These are phyloP conservation scores for Yoshiicerus persimilis DNA, from an alignment of 1,140 invertebrate species.

Conservation along the genomic window DNA sequence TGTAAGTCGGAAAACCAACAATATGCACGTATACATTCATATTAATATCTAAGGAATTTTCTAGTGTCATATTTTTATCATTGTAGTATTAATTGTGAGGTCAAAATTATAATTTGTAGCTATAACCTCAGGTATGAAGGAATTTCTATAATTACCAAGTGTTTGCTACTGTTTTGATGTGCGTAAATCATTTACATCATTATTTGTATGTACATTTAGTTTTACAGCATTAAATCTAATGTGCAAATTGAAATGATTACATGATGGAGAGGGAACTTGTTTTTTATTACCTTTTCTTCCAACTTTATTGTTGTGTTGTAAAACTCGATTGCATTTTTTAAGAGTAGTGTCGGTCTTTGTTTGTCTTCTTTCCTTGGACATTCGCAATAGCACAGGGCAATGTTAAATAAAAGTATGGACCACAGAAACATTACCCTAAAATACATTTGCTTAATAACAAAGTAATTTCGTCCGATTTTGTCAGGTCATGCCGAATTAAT, in stretches of 20 bases:
- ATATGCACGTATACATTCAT: too few relatives aligned
- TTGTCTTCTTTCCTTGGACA: background rate
- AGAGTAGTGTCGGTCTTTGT: background rate
- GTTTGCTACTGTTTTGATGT: too few relatives aligned
- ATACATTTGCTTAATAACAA: background rate
- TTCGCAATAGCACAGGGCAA: background rate
- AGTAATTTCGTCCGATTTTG: background rate
- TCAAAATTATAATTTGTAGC: too few relatives aligned
- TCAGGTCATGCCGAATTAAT: too few relatives aligned
- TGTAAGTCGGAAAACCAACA: too few relatives aligned
- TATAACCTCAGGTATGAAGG: too few relatives aligned
- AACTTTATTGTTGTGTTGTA: background rate
- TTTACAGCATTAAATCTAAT: background rate
- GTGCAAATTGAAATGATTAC: background rate
- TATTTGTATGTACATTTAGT: background rate
- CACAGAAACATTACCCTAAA: background rate
- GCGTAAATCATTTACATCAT: background rate
- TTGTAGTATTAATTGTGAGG: too few relatives aligned
- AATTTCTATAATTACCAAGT: too few relatives aligned
- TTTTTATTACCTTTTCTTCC: conserved; percentile 10
- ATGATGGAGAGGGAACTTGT: background rate
- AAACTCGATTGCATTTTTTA: background rate
- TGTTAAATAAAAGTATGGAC: background rate
- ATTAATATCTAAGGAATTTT: too few relatives aligned
- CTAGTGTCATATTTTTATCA: too few relatives aligned